Conservation (phyloP, 2,797 vertebrate species). For the Chiroxiphia lanceolata region DNA sequence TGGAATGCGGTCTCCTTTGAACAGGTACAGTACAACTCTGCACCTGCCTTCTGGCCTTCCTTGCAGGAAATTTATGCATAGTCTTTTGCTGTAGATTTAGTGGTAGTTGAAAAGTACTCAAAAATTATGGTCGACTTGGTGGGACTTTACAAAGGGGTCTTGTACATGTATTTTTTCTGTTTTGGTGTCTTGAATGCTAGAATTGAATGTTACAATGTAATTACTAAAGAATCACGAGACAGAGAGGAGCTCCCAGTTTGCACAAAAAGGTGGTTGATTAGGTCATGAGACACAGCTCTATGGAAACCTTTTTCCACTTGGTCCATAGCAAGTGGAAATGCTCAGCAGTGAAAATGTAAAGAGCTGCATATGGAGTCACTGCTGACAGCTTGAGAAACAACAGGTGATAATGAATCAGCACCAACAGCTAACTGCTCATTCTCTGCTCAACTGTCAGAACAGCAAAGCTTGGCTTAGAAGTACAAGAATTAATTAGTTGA, state of each 20-base stretch:
- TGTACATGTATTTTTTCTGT: background rate
- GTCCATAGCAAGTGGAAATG: background rate
- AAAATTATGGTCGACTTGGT: background rate
- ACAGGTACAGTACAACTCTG: background rate
- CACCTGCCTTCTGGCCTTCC: background rate
- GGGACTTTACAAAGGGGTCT: background rate
- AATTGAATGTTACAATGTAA: background rate
- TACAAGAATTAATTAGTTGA: background rate
- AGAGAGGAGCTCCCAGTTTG: background rate
- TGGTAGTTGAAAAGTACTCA: background rate
- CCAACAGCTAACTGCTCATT: background rate
- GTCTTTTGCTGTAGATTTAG: background rate
- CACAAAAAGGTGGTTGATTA: background rate
- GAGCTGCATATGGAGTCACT: background rate
- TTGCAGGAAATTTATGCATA: background rate
- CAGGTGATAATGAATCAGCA: slow-evolving; percentile 4
- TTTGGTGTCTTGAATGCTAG: background rate
- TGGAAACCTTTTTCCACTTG: background rate
- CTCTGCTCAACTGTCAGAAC: background rate
- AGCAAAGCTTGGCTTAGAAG: background rate
- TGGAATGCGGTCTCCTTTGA: background rate
- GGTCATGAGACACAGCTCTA: background rate
- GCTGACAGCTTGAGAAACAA: slow-evolving; percentile 16
- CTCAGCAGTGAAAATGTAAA: background rate
- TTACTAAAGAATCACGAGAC: background rate